A percentile compares a stretch with the other conserved stretches of the same genome.
Evolutionary conservation across 2,888 invertebrate species (phyloP).

Genomic region (Pyrochroa serraticornis): DNA sequence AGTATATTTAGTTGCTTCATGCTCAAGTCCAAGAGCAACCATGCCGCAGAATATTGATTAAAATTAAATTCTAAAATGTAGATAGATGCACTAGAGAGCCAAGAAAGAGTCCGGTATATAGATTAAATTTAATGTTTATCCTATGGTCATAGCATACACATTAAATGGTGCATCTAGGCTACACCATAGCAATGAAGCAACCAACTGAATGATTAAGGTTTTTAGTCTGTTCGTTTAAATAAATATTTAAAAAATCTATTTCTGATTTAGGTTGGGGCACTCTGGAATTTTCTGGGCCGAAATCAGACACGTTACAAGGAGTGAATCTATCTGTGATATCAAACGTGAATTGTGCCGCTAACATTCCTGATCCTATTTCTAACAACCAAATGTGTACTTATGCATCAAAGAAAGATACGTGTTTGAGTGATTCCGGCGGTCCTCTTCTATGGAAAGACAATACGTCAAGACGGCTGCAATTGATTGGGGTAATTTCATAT

Average conservation of each 20-base stretch:
- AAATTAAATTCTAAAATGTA: too few relatives aligned
- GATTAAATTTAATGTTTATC: too few relatives aligned
- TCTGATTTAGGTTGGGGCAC: slow-evolving; percentile 67
- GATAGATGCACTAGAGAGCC: too few relatives aligned
- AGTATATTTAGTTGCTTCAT: too few relatives aligned
- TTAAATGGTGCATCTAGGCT: too few relatives aligned
- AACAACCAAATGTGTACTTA: slow-evolving; percentile 46
- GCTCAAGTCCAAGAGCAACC: too few relatives aligned
- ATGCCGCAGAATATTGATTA: too few relatives aligned
- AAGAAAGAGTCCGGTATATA: too few relatives aligned
- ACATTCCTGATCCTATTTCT: slow-evolving; percentile 36
- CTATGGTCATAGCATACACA: too few relatives aligned
- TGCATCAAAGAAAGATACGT: slow-evolving; percentile 42
- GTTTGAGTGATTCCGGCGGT: slow-evolving; percentile 48
- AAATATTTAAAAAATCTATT: too few relatives aligned
- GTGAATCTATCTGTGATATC: slow-evolving; percentile 62
- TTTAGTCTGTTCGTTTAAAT: not conserved
- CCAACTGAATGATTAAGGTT: too few relatives aligned
- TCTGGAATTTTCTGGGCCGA: slow-evolving; percentile 58
- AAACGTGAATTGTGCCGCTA: slow-evolving; percentile 55
- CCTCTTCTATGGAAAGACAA: slow-evolving; percentile 59
- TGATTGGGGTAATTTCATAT: slow-evolving; percentile 63
- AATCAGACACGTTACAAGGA: slow-evolving; percentile 60
- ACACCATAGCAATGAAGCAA: too few relatives aligned
- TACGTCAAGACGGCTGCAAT: slow-evolving; percentile 51